These are phyloP conservation scores for Phylloscopus collybita DNA, from an alignment of 2,797 vertebrate genomes.

Conservation along the genomic window DNA sequence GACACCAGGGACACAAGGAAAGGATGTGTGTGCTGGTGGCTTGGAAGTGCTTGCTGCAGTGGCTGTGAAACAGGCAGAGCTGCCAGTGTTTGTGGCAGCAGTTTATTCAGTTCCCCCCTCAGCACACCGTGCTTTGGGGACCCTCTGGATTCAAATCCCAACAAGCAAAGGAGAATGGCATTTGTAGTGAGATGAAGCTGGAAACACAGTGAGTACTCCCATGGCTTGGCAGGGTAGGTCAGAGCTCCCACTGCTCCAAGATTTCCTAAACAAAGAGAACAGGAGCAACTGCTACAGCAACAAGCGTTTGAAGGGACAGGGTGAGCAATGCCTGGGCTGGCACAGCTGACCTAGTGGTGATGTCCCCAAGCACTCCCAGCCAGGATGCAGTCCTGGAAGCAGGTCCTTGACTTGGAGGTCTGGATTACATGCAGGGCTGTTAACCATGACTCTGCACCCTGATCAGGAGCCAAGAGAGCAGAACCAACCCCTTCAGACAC, in stretches of 20 bases:
- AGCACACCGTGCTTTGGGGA: neutral
- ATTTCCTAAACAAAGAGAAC: neutral
- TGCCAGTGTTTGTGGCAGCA: neutral
- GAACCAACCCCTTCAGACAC: neutral
- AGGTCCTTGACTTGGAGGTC: neutral
- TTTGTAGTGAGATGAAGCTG: neutral
- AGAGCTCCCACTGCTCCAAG: neutral
- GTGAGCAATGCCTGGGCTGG: fast-evolving
- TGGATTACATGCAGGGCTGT: neutral
- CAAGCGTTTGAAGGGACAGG: fast-evolving
- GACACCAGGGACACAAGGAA: neutral
- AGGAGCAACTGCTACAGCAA: neutral
- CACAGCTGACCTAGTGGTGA: neutral
- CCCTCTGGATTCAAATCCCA: neutral
- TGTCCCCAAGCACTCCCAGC: fast-evolving
- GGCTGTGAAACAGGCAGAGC: neutral
- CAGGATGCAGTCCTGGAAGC: neutral
- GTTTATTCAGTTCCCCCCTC: neutral
- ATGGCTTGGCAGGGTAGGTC: neutral
- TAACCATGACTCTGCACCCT: neutral
- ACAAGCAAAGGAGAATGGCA: neutral
- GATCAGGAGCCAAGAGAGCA: fast-evolving
- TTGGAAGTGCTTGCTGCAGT: neutral
- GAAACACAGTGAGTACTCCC: neutral
- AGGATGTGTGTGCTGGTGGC: neutral